Evolutionary conservation across 2,113 vertebrate genomes (phyloP), one percentile per base, ranked within the genome.

Genomic region (Oryzias curvinotus): DNA sequence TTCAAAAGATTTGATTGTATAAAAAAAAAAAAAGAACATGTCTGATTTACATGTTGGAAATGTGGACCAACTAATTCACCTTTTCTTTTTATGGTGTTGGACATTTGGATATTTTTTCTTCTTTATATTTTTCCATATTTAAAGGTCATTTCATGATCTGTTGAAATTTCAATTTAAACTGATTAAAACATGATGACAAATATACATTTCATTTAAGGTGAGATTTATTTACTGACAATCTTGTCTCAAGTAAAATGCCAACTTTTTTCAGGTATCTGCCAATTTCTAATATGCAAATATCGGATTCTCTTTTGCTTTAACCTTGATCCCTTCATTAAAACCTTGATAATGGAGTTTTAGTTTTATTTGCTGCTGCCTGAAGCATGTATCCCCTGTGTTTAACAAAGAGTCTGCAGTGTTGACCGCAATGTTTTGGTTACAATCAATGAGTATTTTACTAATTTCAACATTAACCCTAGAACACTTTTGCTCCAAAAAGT

Each of bases 361-460:
- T 18, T 57, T 23, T 46, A 6, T 1, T 17, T 62, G 57, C 71
- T 51, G 58, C 55, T 55, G 45, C 51, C 13, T 47, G 4, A 12
- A 60, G 71, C 78, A 68, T 80, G 73, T 16, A 14, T 62, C 12
- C 51, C 25, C 2, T 62, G 45, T 56, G 26, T 77, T 65, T 68
- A 80, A 81, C 67, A 50, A 15, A 48, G 53, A 49, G 80, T 75
- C 58, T 66, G 6, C 30, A 25, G 44, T 45, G 13, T 42, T 67
- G 25, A 50, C 49, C 60, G 15, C 36, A 7, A 44, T 61, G 42
- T 52, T 59, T 68, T 57, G 7, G 25, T 59, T 30, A 57, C 7
- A 52, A 52, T 41, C 18, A 5, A 25, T 6, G 12, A 1, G 18
- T 5, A 3, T 54, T 68, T 55, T 28, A 51, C 15, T 1, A 4